Evolutionary conservation across 2,888 invertebrate species (phyloP), one percentile per base, ranked within the genome.

Genomic region (Epinotia ramella): DNA sequence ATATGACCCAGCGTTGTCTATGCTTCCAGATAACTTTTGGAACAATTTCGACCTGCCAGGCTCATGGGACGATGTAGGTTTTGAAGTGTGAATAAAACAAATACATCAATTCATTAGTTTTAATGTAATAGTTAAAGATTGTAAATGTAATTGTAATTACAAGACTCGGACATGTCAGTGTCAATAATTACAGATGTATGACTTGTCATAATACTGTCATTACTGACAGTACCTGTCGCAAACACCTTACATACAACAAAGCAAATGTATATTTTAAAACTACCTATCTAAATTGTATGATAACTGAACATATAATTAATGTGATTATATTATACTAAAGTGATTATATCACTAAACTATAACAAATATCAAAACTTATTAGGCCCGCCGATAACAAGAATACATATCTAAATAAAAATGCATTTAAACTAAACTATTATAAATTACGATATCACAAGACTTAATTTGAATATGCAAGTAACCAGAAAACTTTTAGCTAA

Each of bases 11-110:
- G 80, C 73, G 3, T 63, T 81, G 18, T 74, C 78, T 16, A 72
- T 78, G 68, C 75, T 86, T 13, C 79, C 81, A 66, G 86, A 87
- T 9, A 76, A 71, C 7, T 91, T 92, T 80, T 93, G 93, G 93
- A 79, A 87, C 11, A 87, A 89, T 74, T 85, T 76, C 70, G 78
- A 80, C 49, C 80, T 91, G 33, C 92, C 92, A 2, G 73, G 73
- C 2, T 77, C 80, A 56, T 91, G 86, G 81, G 81, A 86, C 74
- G 84, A 86, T 0, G 77, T 72, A 13, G 87, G 89, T 72, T 89
- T 90, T 79, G n/a, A 79, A 33, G 33, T 66, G 49, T 62, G 13
- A 78, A 77, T 69, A 65, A 80, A 81, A 73, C 16, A 60, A 67
- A 60, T 40, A 78, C 80, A 77, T 69, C 73, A 80, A 83, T 81